phyloP scores from a whole-genome alignment of 2,888 invertebrate genomes.

The Loripinus fragilis region DNA sequence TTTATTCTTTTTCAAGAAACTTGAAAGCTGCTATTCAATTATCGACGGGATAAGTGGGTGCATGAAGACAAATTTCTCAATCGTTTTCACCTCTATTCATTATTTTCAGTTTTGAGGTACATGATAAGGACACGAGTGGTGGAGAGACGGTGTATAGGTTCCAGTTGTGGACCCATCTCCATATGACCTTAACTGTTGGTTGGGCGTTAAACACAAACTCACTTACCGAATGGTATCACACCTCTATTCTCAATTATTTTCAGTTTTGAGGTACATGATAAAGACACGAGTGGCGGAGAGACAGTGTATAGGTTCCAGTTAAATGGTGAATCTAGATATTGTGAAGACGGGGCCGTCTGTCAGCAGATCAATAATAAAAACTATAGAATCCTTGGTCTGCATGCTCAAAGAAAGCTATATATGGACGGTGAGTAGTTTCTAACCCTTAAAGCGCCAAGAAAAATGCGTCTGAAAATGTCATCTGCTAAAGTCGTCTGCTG shows the following conservation, averaged over 20 bases:
- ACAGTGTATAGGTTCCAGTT: constrained; percentile 45
- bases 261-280: constrained; percentile 33
- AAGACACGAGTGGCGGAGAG: constrained; percentile 14
- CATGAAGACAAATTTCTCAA: no score
- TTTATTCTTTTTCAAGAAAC: no score
- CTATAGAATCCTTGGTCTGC: constrained; percentile 35
- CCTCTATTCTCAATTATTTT: no score
- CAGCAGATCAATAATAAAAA: constrained; percentile 31
- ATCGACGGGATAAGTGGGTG: no score
- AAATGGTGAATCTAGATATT: constrained; percentile 41
- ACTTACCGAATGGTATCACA: no score
- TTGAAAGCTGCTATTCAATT: no score
- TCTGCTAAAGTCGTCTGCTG: no score
- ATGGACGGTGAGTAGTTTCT: constrained; percentile 54
- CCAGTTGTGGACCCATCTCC: no score
- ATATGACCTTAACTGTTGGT: no score
- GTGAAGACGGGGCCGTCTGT: constrained; percentile 53
- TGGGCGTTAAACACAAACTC: no score
- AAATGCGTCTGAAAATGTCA: no score
- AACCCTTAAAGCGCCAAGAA: not conserved
- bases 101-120: constrained; percentile 33
- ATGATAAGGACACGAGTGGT: constrained; percentile 18
- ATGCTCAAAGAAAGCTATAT: constrained; percentile 43
- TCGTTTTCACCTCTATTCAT: no score
- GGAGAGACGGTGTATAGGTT: constrained; percentile 39